Evolutionary conservation across 2,888 invertebrate genomes (phyloP), one percentile per base, ranked within the genome.

Genomic region (Harpalus rufipes): DNA sequence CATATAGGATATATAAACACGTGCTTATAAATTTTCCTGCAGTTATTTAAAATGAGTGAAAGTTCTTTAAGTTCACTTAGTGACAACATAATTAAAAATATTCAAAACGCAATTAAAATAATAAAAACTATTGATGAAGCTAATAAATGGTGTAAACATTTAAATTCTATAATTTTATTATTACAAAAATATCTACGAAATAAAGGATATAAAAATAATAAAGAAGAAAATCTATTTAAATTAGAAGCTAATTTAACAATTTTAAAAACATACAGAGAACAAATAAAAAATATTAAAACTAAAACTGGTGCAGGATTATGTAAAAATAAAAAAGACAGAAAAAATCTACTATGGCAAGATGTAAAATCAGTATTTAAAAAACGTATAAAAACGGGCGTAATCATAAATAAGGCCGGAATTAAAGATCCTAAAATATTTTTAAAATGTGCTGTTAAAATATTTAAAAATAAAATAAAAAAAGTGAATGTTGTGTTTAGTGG

Each of bases 41-140:
- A 21, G 21, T 21, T 21, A 21, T 21, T 21, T 21, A 89, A 89
- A 14, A 87, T 87, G n/a, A 88, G 86, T 21, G 21, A 7, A 89
- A n/a, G 72, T 87, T 89, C 88, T 44, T 5, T 44, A 44, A 44
- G 10, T 44, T 44, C 44, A 44, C 44, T 44, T 44, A 44, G 44
- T 44, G 44, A 44, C 10, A 7, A 44, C 7, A 44, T 10, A 44
- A 44, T 44, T 10, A 44, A 1, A 7, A 7, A 44, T 44, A 44
- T 44, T 44, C 44, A 5, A 44, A 44, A 44, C 7, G 44, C 7
- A 44, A 44, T 44, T 10, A 44, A 44, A 10, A 10, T 44, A 44
- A 44, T 44, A 10, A 44, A 44, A 44, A 44, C 44, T 44, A 10
- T 10, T 44, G 44, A 10, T 44, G 44, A 44, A 10, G 10, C 10